Evolutionary conservation across 2,888 invertebrate species (phyloP).

Genomic region (Lasioglossum lativentre): DNA sequence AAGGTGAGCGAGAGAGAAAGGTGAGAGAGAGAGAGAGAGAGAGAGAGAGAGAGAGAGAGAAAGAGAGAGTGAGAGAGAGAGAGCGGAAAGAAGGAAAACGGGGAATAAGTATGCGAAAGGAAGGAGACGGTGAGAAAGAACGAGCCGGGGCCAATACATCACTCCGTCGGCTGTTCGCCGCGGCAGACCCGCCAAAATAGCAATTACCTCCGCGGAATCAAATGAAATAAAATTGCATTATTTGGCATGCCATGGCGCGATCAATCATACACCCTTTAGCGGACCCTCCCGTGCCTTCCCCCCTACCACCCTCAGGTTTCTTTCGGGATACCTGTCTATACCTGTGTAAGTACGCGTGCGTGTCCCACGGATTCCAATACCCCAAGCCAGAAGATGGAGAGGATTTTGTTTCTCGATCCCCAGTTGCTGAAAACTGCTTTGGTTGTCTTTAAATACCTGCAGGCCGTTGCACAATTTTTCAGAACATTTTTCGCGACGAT

Average conservation of each 20-base stretch:
- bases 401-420: slow-evolving; percentile 57
- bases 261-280: slow-evolving; percentile 83
- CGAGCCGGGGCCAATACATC: slow-evolving; percentile 81
- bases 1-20: slow-evolving; percentile 40
- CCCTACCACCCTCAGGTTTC: slow-evolving; percentile 40
- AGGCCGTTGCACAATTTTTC: not conserved
- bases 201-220: slow-evolving; percentile 84
- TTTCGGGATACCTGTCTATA: slow-evolving; percentile 70
- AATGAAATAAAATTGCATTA: slow-evolving; percentile 85
- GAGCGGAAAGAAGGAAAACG: slow-evolving; percentile 38
- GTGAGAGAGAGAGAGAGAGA: slow-evolving; percentile 55
- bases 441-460: not conserved
- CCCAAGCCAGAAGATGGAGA: slow-evolving; percentile 59
- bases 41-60: slow-evolving; percentile 50
- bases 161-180: slow-evolving; percentile 78
- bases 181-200: slow-evolving; percentile 82
- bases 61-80: slow-evolving; percentile 56
- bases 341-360: slow-evolving; percentile 23
- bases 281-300: slow-evolving; percentile 54
- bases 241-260: slow-evolving; percentile 83
- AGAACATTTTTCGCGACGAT: not conserved
- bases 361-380: slow-evolving; percentile 46
- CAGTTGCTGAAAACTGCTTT: not conserved
- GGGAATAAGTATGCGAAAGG: slow-evolving; percentile 49
- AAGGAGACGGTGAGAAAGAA: slow-evolving; percentile 61